phyloP scores from a whole-genome alignment of 2,797 vertebrate species.

The Peromyscus attwateri region DNA sequence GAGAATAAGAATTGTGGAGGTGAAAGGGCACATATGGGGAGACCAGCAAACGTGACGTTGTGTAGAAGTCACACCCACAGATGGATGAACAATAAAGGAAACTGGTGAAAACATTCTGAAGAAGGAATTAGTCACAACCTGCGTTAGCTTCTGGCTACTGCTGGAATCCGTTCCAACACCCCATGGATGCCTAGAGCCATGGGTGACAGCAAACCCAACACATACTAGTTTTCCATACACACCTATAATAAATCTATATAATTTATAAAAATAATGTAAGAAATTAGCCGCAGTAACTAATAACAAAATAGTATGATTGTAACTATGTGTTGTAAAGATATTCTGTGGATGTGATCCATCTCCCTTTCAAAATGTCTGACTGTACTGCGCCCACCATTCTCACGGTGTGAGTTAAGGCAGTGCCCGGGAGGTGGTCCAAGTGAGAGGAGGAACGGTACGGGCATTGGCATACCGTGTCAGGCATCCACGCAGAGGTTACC shows the following conservation, averaged over 20 bases:
- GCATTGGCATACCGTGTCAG: no score
- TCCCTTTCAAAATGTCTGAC: background rate
- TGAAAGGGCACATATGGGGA: background rate
- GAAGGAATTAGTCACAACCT: background rate
- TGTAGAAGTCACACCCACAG: background rate
- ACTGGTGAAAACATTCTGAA: background rate
- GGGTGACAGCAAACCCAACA: background rate
- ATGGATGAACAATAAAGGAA: background rate
- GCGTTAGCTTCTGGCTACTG: background rate
- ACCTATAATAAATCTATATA: background rate
- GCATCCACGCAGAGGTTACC: no score
- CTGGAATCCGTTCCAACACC: background rate
- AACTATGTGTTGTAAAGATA: background rate
- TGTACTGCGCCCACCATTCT: background rate
- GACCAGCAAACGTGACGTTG: background rate
- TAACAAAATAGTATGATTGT: background rate
- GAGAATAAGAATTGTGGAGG: background rate
- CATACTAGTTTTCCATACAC: background rate
- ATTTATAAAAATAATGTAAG: background rate
- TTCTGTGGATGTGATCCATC: background rate
- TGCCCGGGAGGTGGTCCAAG: background rate
- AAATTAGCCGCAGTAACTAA: background rate
- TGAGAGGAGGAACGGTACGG: background rate
- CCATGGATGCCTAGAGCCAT: background rate
- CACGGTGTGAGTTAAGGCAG: background rate